Conservation (phyloP, 2,113 vertebrate species). For the Trinectes maculatus region DNA sequence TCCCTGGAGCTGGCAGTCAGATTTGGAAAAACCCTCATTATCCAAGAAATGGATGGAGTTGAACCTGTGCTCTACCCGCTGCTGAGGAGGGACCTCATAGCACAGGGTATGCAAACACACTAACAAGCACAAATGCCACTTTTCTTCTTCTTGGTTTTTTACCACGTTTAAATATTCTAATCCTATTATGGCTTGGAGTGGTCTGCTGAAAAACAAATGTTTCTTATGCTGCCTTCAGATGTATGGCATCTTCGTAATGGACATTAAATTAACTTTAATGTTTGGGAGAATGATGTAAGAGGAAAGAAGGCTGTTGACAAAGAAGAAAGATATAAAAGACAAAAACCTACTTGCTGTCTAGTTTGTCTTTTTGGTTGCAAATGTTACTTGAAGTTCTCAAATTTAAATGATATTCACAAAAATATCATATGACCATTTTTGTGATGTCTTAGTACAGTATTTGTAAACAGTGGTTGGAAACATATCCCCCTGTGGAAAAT, state of each 20-base stretch:
- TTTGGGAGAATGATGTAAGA: no score
- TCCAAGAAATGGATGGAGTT: slow-evolving; percentile 96
- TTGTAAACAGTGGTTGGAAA: slow-evolving; percentile 35
- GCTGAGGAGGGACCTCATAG: slow-evolving; percentile 91
- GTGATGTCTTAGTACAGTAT: not conserved
- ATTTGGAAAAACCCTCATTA: slow-evolving; percentile 97
- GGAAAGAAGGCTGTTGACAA: no score
- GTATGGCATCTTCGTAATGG: no score
- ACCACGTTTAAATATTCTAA: no score
- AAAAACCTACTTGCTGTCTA: not conserved
- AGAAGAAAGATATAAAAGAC: no score
- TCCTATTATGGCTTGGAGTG: no score
- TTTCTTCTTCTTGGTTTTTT: no score
- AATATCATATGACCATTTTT: no score
- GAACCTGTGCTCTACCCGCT: slow-evolving; percentile 95
- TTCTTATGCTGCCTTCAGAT: no score
- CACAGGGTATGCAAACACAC: slow-evolving; percentile 84
- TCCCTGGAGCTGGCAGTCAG: slow-evolving; percentile 93
- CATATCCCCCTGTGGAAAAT: slow-evolving; percentile 30
- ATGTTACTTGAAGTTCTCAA: slow-evolving; percentile 2
- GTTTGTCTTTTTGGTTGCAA: slow-evolving; percentile 1
- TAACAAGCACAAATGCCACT: slow-evolving; percentile 43
- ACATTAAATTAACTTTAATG: no score
- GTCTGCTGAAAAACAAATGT: no score
- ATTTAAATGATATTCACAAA: not conserved